phyloP scores from a whole-genome alignment of 2,888 invertebrate species.

The Lucinisca nassula region DNA sequence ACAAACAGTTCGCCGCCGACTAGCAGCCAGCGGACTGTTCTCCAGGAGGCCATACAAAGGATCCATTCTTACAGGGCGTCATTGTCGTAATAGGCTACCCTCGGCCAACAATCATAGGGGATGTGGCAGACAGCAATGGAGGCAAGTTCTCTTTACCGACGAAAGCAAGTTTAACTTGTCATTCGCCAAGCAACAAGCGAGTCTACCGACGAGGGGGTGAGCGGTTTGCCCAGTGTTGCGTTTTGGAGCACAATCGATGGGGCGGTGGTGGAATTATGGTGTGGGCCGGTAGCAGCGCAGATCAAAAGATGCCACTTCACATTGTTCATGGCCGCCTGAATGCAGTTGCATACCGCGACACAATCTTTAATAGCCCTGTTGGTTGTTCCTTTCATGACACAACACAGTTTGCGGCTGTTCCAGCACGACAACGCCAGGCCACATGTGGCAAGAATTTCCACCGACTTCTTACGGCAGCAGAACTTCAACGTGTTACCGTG shows the following conservation, averaged over 20 bases:
- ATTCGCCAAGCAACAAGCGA: background rate
- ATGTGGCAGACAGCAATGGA: background rate
- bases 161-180: slow-evolving; percentile 15
- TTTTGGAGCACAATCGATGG: background rate
- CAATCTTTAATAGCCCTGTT: background rate
- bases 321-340: background rate
- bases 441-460: slow-evolving; percentile 13
- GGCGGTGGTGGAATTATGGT: slow-evolving; percentile 18
- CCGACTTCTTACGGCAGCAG: background rate
- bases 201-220: slow-evolving; percentile 1
- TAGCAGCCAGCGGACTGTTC: background rate
- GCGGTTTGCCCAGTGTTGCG: background rate
- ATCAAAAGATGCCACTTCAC: background rate
- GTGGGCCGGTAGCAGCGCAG: background rate
- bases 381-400: background rate
- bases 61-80: background rate
- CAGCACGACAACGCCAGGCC: slow-evolving; percentile 33
- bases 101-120: background rate
- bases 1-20: background rate
- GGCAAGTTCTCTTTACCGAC: background rate
- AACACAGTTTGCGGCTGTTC: background rate
- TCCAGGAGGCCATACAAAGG: slow-evolving; percentile 1
- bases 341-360: slow-evolving; percentile 19
- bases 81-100: background rate
- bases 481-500: background rate